Conservation (phyloP, 2,888 invertebrate species). For the Agrochola macilenta region DNA sequence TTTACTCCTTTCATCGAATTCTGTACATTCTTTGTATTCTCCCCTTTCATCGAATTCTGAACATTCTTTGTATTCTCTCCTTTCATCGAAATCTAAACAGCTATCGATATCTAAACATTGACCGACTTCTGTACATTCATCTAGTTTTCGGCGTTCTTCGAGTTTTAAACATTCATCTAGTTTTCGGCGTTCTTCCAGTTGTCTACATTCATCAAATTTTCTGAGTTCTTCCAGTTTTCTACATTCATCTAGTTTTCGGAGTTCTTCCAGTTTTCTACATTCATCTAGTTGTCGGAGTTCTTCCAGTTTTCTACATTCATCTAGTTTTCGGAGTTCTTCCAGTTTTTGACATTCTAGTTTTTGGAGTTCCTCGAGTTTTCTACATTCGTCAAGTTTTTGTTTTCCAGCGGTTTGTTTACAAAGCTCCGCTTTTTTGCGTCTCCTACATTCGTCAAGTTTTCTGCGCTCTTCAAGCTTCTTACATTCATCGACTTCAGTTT, state of each 20-base stretch:
- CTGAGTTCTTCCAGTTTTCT: slow-evolving; percentile 1
- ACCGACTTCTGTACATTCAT: background rate
- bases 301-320: too few relatives aligned
- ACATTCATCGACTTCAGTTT: background rate
- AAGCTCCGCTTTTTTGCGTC: background rate
- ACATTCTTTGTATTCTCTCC: slow-evolving; percentile 4
- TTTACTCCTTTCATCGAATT: background rate
- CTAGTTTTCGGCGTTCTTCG: background rate
- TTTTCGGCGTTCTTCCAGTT: background rate
- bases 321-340: background rate
- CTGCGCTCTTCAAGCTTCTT: slow-evolving; percentile 3
- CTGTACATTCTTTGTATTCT: slow-evolving; percentile 6
- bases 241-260: background rate
- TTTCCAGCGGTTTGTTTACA: background rate
- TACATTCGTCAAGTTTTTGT: background rate
- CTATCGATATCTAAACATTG: background rate
- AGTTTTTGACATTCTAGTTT: background rate
- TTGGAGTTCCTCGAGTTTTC: background rate
- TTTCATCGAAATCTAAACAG: background rate
- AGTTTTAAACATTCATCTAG: too few relatives aligned
- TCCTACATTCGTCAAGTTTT: slow-evolving; percentile 11
- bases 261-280: background rate
- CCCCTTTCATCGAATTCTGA: background rate
- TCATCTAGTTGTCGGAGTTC: background rate
- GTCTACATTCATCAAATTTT: background rate